These are phyloP conservation scores for Morpho helenor DNA, from an alignment of 2,888 invertebrate genomes.

Conservation along the genomic window DNA sequence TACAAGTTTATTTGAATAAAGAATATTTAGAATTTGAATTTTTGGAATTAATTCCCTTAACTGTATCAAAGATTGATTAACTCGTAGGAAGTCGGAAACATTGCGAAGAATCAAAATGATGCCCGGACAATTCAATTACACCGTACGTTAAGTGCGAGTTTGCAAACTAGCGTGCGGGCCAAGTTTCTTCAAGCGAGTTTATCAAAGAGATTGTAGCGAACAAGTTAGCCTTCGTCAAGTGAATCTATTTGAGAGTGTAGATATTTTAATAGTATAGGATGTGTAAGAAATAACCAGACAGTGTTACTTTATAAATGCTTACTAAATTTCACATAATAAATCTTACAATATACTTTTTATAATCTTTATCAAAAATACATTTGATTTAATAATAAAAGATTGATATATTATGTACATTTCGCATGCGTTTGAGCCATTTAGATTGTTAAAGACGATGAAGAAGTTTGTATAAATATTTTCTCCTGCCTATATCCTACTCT, in stretches of 20 bases:
- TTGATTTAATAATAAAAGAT: too few relatives aligned
- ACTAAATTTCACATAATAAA: neutral
- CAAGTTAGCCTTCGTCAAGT: slow-evolving; percentile 58
- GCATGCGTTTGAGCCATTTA: too few relatives aligned
- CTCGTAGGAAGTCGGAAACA: slow-evolving; percentile 3
- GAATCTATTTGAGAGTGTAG: slow-evolving; percentile 27
- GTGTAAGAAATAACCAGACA: neutral
- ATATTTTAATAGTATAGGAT: slow-evolving; percentile 14
- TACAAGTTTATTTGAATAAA: too few relatives aligned
- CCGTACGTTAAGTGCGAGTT: slow-evolving; percentile 69
- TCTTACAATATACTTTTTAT: too few relatives aligned
- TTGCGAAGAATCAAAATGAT: slow-evolving; percentile 60
- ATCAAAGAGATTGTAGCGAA: slow-evolving; percentile 52
- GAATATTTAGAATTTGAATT: too few relatives aligned
- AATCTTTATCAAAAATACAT: too few relatives aligned
- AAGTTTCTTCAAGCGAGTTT: slow-evolving; percentile 49
- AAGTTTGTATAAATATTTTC: too few relatives aligned
- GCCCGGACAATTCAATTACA: slow-evolving; percentile 74
- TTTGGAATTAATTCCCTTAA: neutral
- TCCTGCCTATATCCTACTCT: too few relatives aligned
- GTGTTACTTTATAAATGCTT: neutral
- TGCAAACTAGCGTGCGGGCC: slow-evolving; percentile 61
- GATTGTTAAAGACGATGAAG: too few relatives aligned
- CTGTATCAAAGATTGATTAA: slow-evolving; percentile 9
- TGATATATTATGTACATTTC: too few relatives aligned